Percentiles rank a stretch among this genome's conserved stretches.
phyloP scores from a whole-genome alignment of 2,113 vertebrate species.

The Myiopsitta monachus region DNA sequence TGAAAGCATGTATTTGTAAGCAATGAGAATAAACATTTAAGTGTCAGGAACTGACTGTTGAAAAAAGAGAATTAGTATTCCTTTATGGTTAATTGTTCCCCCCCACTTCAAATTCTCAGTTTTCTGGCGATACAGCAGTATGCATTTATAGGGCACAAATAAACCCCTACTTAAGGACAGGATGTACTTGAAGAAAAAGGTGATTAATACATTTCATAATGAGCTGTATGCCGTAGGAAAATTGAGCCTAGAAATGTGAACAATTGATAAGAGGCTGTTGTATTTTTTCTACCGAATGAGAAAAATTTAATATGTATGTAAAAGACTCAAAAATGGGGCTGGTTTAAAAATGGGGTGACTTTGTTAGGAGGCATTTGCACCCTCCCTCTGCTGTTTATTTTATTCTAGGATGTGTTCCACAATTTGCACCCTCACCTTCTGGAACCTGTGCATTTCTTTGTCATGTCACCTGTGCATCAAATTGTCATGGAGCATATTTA shows the following conservation, averaged over 20 bases:
- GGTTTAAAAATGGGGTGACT: conserved; percentile 11
- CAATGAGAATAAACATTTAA: neutral
- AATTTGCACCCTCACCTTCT: conserved; percentile 38
- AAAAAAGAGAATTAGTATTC: neutral
- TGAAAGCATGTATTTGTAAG: neutral
- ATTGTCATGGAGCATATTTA: neutral
- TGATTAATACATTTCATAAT: conserved; percentile 42
- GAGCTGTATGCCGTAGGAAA: neutral
- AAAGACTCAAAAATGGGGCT: neutral
- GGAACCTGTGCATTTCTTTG: conserved; percentile 30
- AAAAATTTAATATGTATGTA: neutral
- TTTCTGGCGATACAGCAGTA: conserved; percentile 5
- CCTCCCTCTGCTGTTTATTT: conserved; percentile 38
- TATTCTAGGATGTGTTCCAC: conserved; percentile 15
- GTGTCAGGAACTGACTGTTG: neutral
- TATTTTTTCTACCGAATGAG: neutral
- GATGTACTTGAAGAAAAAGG: conserved; percentile 43
- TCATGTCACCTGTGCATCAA: too few species aligned
- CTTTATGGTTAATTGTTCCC: neutral
- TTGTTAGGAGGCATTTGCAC: conserved; percentile 23
- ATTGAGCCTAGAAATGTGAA: neutral
- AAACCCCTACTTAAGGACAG: neutral
- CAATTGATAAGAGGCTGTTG: neutral
- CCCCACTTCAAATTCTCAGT: neutral
- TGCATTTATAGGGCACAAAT: conserved; percentile 30